Percentiles rank a stretch among this genome's conserved stretches.
Evolutionary conservation across 92 coral and sea anemone species (phyloP).

Genomic region (Zoanthus gigantus): DNA sequence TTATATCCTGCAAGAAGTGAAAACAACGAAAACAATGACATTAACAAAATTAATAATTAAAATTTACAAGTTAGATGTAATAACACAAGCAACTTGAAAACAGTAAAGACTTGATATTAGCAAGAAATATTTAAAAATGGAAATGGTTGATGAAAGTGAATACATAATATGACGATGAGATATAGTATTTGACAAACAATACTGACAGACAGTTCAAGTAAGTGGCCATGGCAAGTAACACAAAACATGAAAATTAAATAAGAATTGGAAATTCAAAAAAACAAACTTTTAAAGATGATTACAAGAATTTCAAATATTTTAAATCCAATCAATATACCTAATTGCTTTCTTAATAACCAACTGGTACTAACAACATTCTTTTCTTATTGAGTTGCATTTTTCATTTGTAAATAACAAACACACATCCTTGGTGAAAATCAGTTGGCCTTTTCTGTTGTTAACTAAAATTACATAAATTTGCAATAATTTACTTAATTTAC

Average conservation of each 20-base stretch:
- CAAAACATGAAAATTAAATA: not conserved
- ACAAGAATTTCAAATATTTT: not conserved
- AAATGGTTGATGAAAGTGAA: no score
- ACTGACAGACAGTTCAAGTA: not conserved
- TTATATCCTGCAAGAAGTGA: no score
- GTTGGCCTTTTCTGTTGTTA: not conserved
- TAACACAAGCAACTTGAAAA: no score
- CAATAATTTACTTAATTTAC: not conserved
- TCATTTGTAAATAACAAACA: not conserved
- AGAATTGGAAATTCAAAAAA: not conserved
- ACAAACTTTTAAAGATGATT: not conserved
- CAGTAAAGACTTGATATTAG: no score
- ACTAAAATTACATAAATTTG: not conserved
- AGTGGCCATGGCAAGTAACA: not conserved
- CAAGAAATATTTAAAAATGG: no score
- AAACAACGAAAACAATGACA: no score
- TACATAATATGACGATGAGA: no score
- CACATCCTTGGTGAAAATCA: not conserved
- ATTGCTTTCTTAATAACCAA: not conserved
- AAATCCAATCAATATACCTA: not conserved
- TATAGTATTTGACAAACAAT: not conserved
- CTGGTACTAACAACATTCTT: not conserved
- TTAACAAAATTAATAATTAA: no score
- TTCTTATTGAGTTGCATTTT: not conserved
- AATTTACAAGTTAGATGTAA: no score